Percentiles rank a stretch among this genome's conserved stretches.
Conservation (phyloP, 2,797 vertebrate genomes). For the Kryptolebias ocellatus region DNA sequence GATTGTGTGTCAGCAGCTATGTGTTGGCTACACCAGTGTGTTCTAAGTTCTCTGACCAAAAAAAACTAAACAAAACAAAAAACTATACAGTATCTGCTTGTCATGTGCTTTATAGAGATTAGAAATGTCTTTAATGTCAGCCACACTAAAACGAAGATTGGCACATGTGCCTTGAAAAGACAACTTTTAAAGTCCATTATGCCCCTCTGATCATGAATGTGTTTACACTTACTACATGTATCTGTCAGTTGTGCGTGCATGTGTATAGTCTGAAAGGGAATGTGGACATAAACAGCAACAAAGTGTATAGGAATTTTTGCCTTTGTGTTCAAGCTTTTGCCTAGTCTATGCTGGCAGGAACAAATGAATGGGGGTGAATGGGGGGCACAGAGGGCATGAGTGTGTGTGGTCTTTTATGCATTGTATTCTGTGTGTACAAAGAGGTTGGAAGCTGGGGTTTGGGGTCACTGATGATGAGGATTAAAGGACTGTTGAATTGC, state of each 20-base stretch:
- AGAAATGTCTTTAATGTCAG: constrained; percentile 76
- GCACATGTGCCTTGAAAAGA: constrained; percentile 60
- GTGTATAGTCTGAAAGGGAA: constrained; percentile 8
- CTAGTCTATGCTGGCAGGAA: constrained; percentile 53
- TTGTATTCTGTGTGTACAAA: constrained; percentile 50
- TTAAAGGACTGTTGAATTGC: constrained; percentile 75
- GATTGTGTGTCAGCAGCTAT: constrained; percentile 57
- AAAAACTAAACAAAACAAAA: too few relatives aligned
- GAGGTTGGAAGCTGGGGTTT: constrained; percentile 62
- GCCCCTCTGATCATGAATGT: constrained; percentile 53
- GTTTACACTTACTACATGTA: constrained; percentile 8
- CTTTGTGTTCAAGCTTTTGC: constrained; percentile 53
- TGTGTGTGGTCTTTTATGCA: constrained; percentile 68
- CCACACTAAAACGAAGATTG: constrained; percentile 58
- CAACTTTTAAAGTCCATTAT: constrained; percentile 57
- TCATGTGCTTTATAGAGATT: constrained; percentile 74
- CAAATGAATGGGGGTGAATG: constrained; percentile 44
- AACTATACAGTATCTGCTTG: constrained; percentile 54
- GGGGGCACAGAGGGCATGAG: constrained; percentile 44
- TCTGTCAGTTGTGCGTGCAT: constrained; percentile 7
- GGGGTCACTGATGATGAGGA: constrained; percentile 78
- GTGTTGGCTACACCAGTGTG: constrained; percentile 67
- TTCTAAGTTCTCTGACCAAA: constrained; percentile 67
- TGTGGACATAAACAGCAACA: constrained; percentile 61
- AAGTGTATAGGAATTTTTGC: constrained; percentile 43